Percentiles rank a stretch among this genome's conserved stretches.
phyloP scores from a whole-genome alignment of 2,888 invertebrate genomes.

The Caenorhabditis sp. region DNA sequence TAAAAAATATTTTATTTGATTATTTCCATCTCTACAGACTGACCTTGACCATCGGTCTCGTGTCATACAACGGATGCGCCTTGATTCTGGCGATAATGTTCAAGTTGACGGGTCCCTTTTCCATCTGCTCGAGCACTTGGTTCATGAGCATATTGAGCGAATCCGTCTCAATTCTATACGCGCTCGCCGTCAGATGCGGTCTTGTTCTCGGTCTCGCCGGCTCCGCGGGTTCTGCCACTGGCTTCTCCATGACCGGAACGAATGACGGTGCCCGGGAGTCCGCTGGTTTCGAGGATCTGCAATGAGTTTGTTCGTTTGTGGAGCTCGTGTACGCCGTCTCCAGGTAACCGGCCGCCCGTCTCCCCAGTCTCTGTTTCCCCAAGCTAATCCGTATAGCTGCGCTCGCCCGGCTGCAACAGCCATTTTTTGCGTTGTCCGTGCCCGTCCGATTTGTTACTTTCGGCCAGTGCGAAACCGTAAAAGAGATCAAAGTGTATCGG shows the following conservation, averaged over 20 bases:
- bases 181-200: conserved; percentile 48
- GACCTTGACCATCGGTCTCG: conserved; percentile 77
- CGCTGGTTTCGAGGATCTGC: conserved; percentile 36
- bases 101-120: conserved; percentile 77
- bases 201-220: conserved; percentile 40
- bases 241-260: conserved; percentile 64
- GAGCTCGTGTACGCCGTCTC: conserved; percentile 14
- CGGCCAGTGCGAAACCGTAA: conserved; percentile 21
- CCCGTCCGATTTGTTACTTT: conserved; percentile 17
- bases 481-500: conserved; percentile 45
- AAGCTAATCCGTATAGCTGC: conserved; percentile 35
- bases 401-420: too few species aligned
- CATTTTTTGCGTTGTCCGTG: conserved; percentile 33
- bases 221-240: conserved; percentile 27
- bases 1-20: background rate
- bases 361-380: conserved; percentile 1
- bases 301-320: conserved; percentile 2
- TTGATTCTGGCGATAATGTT: conserved; percentile 76
- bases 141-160: conserved; percentile 78
- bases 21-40: background rate
- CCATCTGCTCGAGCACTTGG: conserved; percentile 78
- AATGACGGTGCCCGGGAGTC: conserved; percentile 64
- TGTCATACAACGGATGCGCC: conserved; percentile 77
- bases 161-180: conserved; percentile 76
- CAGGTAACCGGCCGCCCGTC: conserved; percentile 19